Evolutionary conservation across 2,113 vertebrate genomes (phyloP).

Genomic region (Labeo rohita): DNA sequence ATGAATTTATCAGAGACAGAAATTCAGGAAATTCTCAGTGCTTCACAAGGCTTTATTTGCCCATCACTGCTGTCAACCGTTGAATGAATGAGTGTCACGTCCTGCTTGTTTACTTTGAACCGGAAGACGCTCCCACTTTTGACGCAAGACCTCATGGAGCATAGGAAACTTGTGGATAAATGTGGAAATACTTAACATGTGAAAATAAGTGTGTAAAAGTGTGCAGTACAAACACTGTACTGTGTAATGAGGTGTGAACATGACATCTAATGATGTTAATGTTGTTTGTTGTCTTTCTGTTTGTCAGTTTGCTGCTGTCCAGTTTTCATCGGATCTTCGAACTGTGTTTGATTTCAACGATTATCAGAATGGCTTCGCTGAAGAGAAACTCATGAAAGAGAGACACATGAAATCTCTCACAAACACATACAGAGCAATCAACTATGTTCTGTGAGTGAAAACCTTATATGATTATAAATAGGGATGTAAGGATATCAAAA

Average conservation of each 20-base stretch:
- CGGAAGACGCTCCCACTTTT: too few relatives aligned
- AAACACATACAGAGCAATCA: slow-evolving; percentile 74
- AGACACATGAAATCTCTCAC: slow-evolving; percentile 59
- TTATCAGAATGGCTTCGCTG: slow-evolving; percentile 55
- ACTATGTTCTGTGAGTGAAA: slow-evolving; percentile 75
- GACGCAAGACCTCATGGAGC: too few relatives aligned
- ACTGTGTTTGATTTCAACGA: slow-evolving; percentile 79
- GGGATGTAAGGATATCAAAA: too few relatives aligned
- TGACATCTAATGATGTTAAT: neutral
- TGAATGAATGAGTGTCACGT: too few relatives aligned
- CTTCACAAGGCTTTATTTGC: too few relatives aligned
- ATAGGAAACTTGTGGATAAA: neutral
- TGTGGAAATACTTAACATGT: neutral
- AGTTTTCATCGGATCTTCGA: slow-evolving; percentile 53
- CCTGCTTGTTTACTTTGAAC: too few relatives aligned
- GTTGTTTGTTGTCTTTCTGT: neutral
- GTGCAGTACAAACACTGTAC: too few relatives aligned
- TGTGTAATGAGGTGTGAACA: too few relatives aligned
- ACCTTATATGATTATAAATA: too few relatives aligned
- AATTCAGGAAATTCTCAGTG: too few relatives aligned
- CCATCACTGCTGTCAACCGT: too few relatives aligned
- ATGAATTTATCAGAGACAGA: too few relatives aligned
- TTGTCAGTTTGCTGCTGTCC: slow-evolving; percentile 82
- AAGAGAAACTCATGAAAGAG: slow-evolving; percentile 53
- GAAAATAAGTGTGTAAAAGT: neutral